These are phyloP conservation scores for Galagoides demidoff DNA, from an alignment of 2,797 vertebrate genomes.

Conservation along the genomic window DNA sequence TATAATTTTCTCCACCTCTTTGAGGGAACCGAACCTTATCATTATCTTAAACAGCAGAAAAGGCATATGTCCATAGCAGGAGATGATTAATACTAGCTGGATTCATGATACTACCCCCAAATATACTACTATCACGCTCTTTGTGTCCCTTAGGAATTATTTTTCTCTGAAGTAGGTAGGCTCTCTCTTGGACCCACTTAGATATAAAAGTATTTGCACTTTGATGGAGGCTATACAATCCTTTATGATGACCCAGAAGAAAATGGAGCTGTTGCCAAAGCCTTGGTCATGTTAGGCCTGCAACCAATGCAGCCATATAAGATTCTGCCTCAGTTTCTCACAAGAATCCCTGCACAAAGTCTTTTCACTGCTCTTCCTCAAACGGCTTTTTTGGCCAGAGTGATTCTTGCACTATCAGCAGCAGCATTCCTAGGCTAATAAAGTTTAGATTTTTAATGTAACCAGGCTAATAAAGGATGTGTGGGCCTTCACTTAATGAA, in stretches of 20 bases:
- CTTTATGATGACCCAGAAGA: background rate
- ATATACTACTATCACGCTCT: background rate
- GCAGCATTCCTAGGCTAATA: background rate
- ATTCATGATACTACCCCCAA: background rate
- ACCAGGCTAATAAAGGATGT: background rate
- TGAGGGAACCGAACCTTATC: background rate
- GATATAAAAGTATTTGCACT: background rate
- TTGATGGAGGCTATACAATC: background rate
- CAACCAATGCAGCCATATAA: no score
- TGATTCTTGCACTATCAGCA: background rate
- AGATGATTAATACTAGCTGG: background rate
- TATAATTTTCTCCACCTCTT: background rate
- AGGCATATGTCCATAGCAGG: background rate
- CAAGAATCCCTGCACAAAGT: no score
- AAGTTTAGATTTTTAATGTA: background rate
- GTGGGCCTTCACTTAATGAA: background rate
- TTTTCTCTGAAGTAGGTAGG: slow-evolving; percentile 8
- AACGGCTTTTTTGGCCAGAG: no score
- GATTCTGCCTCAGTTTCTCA: no score
- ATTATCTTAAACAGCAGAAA: background rate
- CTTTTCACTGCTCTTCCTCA: no score
- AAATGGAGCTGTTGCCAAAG: background rate
- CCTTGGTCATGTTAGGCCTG: no score
- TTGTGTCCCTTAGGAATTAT: background rate
- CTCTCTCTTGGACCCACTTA: background rate